Evolutionary conservation across 2,888 invertebrate species (phyloP), one percentile per base, ranked within the genome.

Genomic region (Calameuta idolon): DNA sequence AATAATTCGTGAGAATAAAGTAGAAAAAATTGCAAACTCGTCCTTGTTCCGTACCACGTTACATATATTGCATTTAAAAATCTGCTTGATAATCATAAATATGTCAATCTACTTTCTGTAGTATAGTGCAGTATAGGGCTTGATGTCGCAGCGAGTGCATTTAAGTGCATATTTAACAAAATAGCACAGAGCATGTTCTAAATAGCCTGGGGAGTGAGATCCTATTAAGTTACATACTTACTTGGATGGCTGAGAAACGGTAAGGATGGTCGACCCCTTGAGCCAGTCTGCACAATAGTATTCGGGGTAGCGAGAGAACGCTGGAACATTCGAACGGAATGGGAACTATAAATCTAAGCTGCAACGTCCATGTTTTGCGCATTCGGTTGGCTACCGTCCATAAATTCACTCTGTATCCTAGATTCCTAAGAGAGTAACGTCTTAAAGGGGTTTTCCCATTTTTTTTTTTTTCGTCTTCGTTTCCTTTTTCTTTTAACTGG

Each of bases 301-400:
- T 30, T 74, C 74, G 74, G 74, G 74, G 35, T 33, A 34, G 74
- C 34, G 34, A n/a, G 30, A 23, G 34, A 69, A 37, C 30, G 40
- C 69, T 34, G 75, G 81, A 81, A 79, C 74, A 77, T 74, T 74
- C 71, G 77, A 85, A 85, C 84, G 82, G 84, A 83, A 82, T 82
- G 80, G 81, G 80, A 82, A 83, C 87, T 86, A 89, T 90, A 89
- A 90, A 90, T 90, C 88, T 85, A 83, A 83, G 81, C 83, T 81
- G 80, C 84, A 83, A 82, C 85, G 84, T 88, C 84, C 85, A 84
- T 88, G 87, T 89, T 89, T 89, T 87, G 89, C 87, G 87, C 88
- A 88, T 88, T 88, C 87, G 84, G 85, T 86, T 86, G 87, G 84
- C 85, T 85, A 85, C 77, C 85, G 82, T 85, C 87, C 85, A 89